Base-by-base conservation (phyloP, 2,113 vertebrate species). In the Melospiza georgiana region DNA sequence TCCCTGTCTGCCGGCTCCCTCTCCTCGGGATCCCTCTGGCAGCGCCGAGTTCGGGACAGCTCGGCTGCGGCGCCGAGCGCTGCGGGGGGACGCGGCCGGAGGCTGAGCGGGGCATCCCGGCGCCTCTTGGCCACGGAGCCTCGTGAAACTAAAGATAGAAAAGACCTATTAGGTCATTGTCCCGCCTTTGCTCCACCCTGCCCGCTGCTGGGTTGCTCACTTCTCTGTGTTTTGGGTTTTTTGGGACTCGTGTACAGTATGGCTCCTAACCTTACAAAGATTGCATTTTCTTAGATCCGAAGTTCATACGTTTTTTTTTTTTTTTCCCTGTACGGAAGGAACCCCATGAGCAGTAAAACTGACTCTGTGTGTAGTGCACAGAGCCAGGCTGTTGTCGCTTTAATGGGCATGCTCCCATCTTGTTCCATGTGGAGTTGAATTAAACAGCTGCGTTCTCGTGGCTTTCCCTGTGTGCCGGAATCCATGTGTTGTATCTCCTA, bases 161-260 rank as follows among this genome's bases (percentile, higher is more conserved):
- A 48, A 94, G 83, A 67, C 31, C 65, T 86, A 39, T 92, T 94
- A 93, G 87, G 85, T 96, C 94, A 95, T 91, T 76, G 92, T 90
- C 85, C 95, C 93, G 88, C 94, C 94, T 81, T 90, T 68, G 73
- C 94, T 87, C 91, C 94, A 88, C 88, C 89, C 95, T 82, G 49
- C 51, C 54, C 39, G 20, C 28, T 69, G 73, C 68, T 54, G 92
- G 71, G 46, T 55, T 62, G 30, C 61, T 94, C 5, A 2, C 37
- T 80, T 73, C 66, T 62, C 58, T 41, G 35, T 75, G 3, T 41
- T 80, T 75, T 61, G 67, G 51, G 30, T 1, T 37, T 48, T 73
- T 37, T 35, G 55, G 15, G 73, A 24, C 37, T 55, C 15, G 3
- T 22, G 30, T 44, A 3, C 35, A 8, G 23, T 14, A 6, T 27